phyloP scores from a whole-genome alignment of 2,797 vertebrate species.

The Tinamus major region DNA sequence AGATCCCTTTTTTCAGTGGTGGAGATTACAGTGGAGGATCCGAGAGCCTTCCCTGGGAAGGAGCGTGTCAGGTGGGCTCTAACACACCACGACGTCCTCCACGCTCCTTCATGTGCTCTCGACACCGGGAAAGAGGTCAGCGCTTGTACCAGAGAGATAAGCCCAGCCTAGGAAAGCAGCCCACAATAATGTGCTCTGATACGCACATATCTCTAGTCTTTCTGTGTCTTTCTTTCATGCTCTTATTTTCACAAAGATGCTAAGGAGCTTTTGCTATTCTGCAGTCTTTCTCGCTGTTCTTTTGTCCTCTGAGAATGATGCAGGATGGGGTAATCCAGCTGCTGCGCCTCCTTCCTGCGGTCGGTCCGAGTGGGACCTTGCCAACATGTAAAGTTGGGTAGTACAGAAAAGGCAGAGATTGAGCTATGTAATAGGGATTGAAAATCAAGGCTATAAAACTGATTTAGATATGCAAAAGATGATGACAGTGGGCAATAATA shows the following conservation, averaged over 20 bases:
- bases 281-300: background rate
- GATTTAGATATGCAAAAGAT: background rate
- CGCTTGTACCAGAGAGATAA: background rate
- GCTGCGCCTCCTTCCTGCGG: background rate
- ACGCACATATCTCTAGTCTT: background rate
- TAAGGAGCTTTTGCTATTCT: background rate
- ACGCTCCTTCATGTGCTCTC: background rate
- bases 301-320: slow-evolving; percentile 8
- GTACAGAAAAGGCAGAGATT: background rate
- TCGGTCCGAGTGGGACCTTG: background rate
- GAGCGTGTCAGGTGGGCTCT: background rate
- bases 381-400: background rate
- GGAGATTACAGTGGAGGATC: slow-evolving; percentile 4
- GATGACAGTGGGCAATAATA: background rate
- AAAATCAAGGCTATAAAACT: background rate
- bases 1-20: slow-evolving; percentile 27
- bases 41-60: slow-evolving; percentile 11
- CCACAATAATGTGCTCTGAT: background rate
- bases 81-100: background rate
- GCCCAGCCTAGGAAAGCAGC: background rate
- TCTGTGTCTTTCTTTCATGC: background rate
- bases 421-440: background rate
- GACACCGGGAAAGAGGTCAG: background rate
- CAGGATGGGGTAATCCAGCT: background rate
- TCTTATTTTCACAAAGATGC: background rate